Percentiles rank a stretch among this genome's conserved stretches.
phyloP scores from a whole-genome alignment of 2,888 invertebrate species.

The Pristionchus arcanus region DNA sequence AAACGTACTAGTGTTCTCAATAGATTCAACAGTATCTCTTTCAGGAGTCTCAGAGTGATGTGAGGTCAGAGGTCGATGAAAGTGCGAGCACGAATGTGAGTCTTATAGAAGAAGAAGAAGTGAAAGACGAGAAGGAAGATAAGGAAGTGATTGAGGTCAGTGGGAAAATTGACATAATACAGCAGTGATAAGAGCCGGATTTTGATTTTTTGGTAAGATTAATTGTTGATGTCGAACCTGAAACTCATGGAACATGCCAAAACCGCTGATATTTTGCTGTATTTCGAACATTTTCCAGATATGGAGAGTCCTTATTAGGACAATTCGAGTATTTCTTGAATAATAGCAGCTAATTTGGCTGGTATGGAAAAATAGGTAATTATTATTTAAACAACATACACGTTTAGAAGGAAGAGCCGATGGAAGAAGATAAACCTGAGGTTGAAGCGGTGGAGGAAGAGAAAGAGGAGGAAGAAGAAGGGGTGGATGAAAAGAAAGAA shows the following conservation, averaged over 20 bases:
- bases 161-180: neutral
- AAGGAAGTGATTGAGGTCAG: neutral
- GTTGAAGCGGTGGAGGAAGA: neutral
- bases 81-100: neutral
- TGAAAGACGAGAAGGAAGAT: neutral
- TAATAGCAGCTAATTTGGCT: neutral
- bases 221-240: too few relatives aligned
- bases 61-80: neutral
- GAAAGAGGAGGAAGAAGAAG: conserved; percentile 7
- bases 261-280: too few relatives aligned
- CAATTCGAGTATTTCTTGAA: too few relatives aligned
- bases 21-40: neutral
- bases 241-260: too few relatives aligned
- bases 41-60: conserved; percentile 37
- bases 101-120: conserved; percentile 5
- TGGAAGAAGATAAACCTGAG: conserved; percentile 6
- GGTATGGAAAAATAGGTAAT: neutral
- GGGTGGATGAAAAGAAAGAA: neutral
- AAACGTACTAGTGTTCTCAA: too few relatives aligned
- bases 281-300: too few relatives aligned
- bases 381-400: neutral
- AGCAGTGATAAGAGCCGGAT: too few relatives aligned
- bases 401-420: neutral
- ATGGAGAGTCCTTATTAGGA: too few relatives aligned
- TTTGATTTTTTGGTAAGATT: too few relatives aligned